Conservation (phyloP, 2,888 invertebrate species). For the Hirtodrosophila histrioides region DNA sequence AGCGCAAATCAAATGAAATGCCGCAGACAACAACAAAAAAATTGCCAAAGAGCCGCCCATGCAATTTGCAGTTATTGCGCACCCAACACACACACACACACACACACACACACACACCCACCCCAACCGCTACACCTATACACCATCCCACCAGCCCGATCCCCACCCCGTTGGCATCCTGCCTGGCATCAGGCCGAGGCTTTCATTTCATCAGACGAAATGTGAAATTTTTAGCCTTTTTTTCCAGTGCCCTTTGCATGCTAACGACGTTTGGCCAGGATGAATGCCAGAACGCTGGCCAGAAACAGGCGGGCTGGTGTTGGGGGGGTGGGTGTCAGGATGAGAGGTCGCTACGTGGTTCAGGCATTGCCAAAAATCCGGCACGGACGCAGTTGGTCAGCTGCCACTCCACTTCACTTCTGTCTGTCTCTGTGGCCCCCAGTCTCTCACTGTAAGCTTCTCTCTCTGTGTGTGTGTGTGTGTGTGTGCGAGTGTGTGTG, state of each 20-base stretch:
- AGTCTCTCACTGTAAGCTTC: constrained; percentile 1
- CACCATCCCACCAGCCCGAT: too few species aligned
- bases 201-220: constrained; percentile 78
- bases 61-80: constrained; percentile 79
- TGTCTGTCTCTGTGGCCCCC: constrained; percentile 18
- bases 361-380: constrained; percentile 67
- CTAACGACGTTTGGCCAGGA: constrained; percentile 67
- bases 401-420: constrained; percentile 55
- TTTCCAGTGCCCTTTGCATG: constrained; percentile 47
- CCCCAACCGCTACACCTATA: background rate
- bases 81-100: constrained; percentile 46
- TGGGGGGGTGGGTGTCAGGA: background rate
- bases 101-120: background rate
- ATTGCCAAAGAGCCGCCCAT: constrained; percentile 79
- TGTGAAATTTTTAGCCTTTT: constrained; percentile 56
- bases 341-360: constrained; percentile 22
- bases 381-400: constrained; percentile 77
- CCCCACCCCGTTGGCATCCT: constrained; percentile 4
- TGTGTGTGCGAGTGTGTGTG: constrained; percentile 31
- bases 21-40: constrained; percentile 68
- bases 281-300: constrained; percentile 52
- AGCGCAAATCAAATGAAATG: constrained; percentile 77
- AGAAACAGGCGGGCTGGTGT: constrained; percentile 1
- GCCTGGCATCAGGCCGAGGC: constrained; percentile 64
- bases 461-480: constrained; percentile 14